phyloP scores from a whole-genome alignment of 2,888 invertebrate genomes.

The Tupiocoris notatus region DNA sequence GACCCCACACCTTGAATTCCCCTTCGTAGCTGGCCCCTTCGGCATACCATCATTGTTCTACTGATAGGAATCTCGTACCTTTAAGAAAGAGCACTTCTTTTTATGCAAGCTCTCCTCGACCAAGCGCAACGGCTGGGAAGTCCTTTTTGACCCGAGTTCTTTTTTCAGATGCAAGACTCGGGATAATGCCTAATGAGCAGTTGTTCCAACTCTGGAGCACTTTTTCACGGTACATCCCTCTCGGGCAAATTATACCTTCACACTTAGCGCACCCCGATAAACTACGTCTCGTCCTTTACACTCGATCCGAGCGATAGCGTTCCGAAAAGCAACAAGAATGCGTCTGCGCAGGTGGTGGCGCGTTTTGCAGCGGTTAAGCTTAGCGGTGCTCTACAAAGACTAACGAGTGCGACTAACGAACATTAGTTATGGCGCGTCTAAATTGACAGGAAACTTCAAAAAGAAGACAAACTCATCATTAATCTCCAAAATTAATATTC shows the following conservation, averaged over 20 bases:
- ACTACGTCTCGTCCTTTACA: conserved; percentile 22
- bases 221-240: conserved; percentile 32
- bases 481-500: too few relatives aligned
- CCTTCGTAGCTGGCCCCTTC: background rate
- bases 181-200: conserved; percentile 41
- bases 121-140: background rate
- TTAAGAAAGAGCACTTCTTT: conserved; percentile 14
- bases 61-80: conserved; percentile 17
- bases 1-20: conserved; percentile 22
- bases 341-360: conserved; percentile 20
- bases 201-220: conserved; percentile 38
- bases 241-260: conserved; percentile 40
- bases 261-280: conserved; percentile 37
- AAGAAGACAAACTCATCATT: too few relatives aligned
- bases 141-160: conserved; percentile 1
- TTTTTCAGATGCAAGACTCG: conserved; percentile 16
- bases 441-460: too few relatives aligned
- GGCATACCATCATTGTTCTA: conserved; percentile 5
- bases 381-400: too few relatives aligned
- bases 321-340: conserved; percentile 14
- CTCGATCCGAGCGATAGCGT: conserved; percentile 30
- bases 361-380: conserved; percentile 25
- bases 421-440: too few relatives aligned
- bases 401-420: too few relatives aligned
- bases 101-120: background rate